Conservation (phyloP, 53 echinoderm and acorn worm genomes). For the Apostichopus leukothele region DNA sequence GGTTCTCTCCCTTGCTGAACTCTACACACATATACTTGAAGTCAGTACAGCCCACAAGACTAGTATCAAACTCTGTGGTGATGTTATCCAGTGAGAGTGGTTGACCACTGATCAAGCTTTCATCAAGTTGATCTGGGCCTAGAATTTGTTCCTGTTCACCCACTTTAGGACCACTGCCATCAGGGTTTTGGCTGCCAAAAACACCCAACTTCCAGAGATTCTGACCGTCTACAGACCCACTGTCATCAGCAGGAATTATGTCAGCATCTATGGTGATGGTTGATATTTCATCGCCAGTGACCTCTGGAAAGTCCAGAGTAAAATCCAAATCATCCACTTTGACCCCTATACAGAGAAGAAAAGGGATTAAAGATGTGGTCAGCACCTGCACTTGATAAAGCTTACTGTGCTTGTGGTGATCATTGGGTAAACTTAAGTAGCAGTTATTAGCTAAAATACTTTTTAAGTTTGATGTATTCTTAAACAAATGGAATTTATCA, state of each 20-base stretch:
- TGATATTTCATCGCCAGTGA: slow-evolving; percentile 49
- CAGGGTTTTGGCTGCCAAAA: slow-evolving; percentile 72
- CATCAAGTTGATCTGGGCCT: slow-evolving; percentile 60
- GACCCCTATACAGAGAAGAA: slow-evolving; percentile 21
- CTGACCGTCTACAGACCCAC: slow-evolving; percentile 73
- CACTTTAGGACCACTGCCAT: slow-evolving; percentile 73
- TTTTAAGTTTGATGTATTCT: no score
- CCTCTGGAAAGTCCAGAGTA: slow-evolving; percentile 50
- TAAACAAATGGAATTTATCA: no score
- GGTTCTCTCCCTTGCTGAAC: slow-evolving; percentile 74
- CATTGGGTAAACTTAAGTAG: not conserved
- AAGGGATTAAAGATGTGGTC: not conserved
- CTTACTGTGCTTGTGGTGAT: not conserved
- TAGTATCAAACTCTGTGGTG: slow-evolving; percentile 45
- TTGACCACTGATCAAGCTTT: slow-evolving; percentile 41
- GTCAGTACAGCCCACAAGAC: slow-evolving; percentile 72
- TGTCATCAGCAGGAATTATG: slow-evolving; percentile 63
- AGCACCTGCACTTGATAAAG: not conserved
- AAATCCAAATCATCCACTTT: slow-evolving; percentile 53
- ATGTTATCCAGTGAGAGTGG: slow-evolving; percentile 38
- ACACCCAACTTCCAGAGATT: slow-evolving; percentile 82
- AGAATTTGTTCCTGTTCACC: slow-evolving; percentile 72
- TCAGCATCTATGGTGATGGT: slow-evolving; percentile 54
- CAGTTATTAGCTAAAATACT: no score
- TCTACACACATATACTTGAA: slow-evolving; percentile 85